Base-by-base conservation (phyloP, 2,113 vertebrate genomes). In the Stegastes partitus region DNA sequence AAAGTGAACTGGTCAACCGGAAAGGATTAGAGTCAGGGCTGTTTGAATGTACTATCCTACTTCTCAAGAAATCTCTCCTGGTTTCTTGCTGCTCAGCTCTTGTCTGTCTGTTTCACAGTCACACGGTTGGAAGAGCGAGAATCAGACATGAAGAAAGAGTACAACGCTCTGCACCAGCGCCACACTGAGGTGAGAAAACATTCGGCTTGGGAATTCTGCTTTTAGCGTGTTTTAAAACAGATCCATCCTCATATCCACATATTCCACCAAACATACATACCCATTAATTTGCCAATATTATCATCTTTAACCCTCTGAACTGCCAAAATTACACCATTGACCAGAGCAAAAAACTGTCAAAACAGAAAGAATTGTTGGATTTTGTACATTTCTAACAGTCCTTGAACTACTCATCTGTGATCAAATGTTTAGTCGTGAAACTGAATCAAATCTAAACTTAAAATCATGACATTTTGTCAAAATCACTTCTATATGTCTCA, bases 111-210 rank as follows among this genome's bases (percentile, higher is more conserved):
- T 61, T 49, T 85, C 42, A 1, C 64, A 99, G 98, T 99, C 91
- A 95, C 96, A 74, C 94, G 98, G 21, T 81, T 99, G 91, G 98
- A 99, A 82, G 98, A 99, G 65, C 94, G 98, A 45, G 98, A 99
- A 73, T 96, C 97, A 0, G 98, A 99, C 87, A 98, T 98, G 98
- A 99, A 99, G 96, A 99, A 98, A 83, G 98, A 99, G 53, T 99
- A 98, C 71, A 99, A 99, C 2, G 96, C 97, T 25, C 94, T 99
- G 68, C 98, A 99, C 88, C 98, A 99, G 85, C 95, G 98, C 42
- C 98, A 99, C 92, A 99, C 98, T 1, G 98, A 99, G 96, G 98
- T 98, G 78, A 85, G 22, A 21, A 25, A 49, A 28, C 23, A 14
- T 7, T 18, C 68, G 21, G 7, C 31, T 0, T 5, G 4, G 18